Evolutionary conservation across 2,113 vertebrate genomes (phyloP).

Genomic region (Gasterosteus aculeatus): DNA sequence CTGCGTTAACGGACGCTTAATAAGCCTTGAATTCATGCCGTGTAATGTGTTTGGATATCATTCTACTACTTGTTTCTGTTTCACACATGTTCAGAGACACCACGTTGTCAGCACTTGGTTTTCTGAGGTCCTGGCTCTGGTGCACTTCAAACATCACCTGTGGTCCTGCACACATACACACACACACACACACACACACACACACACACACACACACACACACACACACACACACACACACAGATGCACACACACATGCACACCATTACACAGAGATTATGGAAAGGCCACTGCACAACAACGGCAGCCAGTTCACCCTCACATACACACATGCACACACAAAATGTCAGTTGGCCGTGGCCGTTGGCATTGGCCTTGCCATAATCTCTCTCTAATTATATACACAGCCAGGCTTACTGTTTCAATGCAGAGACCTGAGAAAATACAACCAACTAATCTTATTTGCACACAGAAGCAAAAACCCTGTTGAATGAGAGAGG

Average conservation of each 20-base stretch:
- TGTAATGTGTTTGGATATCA: neutral
- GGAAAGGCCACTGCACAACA: slow-evolving; percentile 52
- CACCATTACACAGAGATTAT: slow-evolving; percentile 70
- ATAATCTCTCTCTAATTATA: slow-evolving; percentile 81
- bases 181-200: slow-evolving; percentile 58
- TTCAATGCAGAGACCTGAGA: slow-evolving; percentile 78
- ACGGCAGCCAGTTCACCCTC: slow-evolving; percentile 52
- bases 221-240: slow-evolving; percentile 58
- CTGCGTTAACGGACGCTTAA: slow-evolving; percentile 1
- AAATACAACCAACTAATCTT: slow-evolving; percentile 81
- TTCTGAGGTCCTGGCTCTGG: slow-evolving; percentile 41
- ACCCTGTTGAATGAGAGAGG: slow-evolving; percentile 50
- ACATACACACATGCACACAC: slow-evolving; percentile 48
- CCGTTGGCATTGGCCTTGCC: slow-evolving; percentile 65
- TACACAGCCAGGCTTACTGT: slow-evolving; percentile 78
- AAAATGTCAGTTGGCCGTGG: slow-evolving; percentile 71
- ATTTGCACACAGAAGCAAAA: slow-evolving; percentile 75
- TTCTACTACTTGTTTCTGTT: neutral
- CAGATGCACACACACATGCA: slow-evolving; percentile 16
- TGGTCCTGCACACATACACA: slow-evolving; percentile 62
- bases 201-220: slow-evolving; percentile 62
- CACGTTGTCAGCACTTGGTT: slow-evolving; percentile 26
- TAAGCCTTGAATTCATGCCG: neutral
- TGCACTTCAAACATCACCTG: slow-evolving; percentile 72
- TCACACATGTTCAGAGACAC: neutral